A percentile compares a stretch with the other conserved stretches of the same genome.
These are phyloP conservation scores for Andricus quercusramuli DNA, from an alignment of 2,888 invertebrate genomes.

Conservation along the genomic window DNA sequence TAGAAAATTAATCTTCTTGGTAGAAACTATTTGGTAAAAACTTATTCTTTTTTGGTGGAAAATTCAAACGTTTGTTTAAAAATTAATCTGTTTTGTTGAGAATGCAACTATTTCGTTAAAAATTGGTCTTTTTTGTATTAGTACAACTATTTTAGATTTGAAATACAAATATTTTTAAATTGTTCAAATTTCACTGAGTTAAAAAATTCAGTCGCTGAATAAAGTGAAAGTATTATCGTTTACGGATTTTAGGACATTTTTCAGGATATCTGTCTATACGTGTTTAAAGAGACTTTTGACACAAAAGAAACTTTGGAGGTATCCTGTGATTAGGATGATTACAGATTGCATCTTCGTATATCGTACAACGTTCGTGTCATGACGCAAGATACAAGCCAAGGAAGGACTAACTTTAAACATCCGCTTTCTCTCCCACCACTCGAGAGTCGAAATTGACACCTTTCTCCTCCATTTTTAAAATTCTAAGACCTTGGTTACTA, in stretches of 20 bases:
- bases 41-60: no score
- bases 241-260: not conserved
- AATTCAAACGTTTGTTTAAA: no score
- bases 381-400: slow-evolving; percentile 5
- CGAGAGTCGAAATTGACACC: slow-evolving; percentile 9
- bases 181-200: not conserved
- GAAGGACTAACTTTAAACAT: slow-evolving; percentile 15
- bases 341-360: not conserved
- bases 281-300: not conserved
- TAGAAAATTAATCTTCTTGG: no score
- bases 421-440: slow-evolving; percentile 25
- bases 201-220: not conserved
- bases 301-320: slow-evolving; percentile 5
- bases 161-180: no score
- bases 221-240: not conserved
- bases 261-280: not conserved
- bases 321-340: not conserved
- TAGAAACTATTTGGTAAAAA: no score
- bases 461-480: slow-evolving; percentile 8
- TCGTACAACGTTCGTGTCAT: slow-evolving; percentile 1
- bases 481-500: slow-evolving; percentile 5
- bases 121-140: no score
- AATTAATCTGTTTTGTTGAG: no score
- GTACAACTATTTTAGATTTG: no score
- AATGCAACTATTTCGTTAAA: no score